These are phyloP conservation scores for Coregonus suidteri DNA, from an alignment of 2,797 vertebrate genomes.

Conservation along the genomic window DNA sequence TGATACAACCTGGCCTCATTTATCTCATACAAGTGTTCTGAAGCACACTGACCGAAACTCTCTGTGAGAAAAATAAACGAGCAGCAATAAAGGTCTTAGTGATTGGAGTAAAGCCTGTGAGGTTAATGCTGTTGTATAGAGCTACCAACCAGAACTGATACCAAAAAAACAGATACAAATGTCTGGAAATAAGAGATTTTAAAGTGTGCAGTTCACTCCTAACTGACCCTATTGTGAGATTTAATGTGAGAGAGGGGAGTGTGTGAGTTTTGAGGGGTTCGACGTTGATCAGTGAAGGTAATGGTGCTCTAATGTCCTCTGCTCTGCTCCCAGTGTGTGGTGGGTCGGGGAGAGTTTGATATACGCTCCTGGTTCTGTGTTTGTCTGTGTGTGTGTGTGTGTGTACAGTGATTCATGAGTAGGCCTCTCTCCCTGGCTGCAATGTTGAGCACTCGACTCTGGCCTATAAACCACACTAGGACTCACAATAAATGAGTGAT, in stretches of 20 bases:
- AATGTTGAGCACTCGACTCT: constrained; percentile 55
- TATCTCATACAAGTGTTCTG: constrained; percentile 47
- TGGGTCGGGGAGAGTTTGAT: constrained; percentile 26
- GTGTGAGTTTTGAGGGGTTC: constrained; percentile 21
- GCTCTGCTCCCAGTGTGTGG: constrained; percentile 1
- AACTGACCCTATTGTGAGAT: constrained; percentile 23
- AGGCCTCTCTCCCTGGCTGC: constrained; percentile 32
- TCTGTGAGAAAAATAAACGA: not conserved
- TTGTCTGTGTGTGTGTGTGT: constrained; percentile 3
- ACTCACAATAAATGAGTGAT: constrained; percentile 61
- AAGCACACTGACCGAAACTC: constrained; percentile 12
- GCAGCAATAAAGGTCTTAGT: not conserved
- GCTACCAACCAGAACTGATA: not conserved
- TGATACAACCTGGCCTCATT: constrained; percentile 47
- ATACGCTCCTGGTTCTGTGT: constrained; percentile 2
- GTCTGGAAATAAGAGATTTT: not conserved
- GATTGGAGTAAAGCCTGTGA: not conserved
- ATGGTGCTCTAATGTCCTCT: constrained; percentile 6
- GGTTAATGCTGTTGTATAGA: not conserved
- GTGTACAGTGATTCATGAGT: constrained; percentile 50
- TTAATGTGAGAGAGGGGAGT: constrained; percentile 17
- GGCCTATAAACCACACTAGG: constrained; percentile 56
- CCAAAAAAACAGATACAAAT: not conserved
- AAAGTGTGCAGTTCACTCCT: not conserved
- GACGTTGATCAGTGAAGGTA: constrained; percentile 26